Conservation (phyloP, 2,113 vertebrate genomes). For the Coracopsis vasa region DNA sequence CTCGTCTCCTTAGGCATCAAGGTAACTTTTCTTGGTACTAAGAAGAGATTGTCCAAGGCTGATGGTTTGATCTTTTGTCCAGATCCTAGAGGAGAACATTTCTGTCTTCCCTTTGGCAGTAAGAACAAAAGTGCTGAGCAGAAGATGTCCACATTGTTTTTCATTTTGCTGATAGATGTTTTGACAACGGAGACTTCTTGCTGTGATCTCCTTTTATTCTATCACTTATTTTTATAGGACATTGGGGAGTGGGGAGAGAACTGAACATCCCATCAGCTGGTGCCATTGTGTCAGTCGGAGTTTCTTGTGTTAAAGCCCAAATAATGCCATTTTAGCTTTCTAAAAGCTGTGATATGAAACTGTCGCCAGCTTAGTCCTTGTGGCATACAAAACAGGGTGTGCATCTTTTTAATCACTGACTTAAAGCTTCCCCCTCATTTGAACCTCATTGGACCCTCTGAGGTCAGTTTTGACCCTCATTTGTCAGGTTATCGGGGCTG, state of each 20-base stretch:
- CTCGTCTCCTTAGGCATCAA: not conserved
- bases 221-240: not conserved
- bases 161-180: conserved; percentile 16
- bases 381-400: not conserved
- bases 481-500: not conserved
- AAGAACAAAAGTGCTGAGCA: not conserved
- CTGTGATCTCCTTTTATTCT: not conserved
- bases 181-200: conserved; percentile 1
- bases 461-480: not conserved
- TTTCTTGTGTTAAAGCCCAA: not conserved
- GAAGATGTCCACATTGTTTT: conserved; percentile 9
- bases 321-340: not conserved
- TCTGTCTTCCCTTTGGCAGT: not conserved
- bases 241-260: not conserved
- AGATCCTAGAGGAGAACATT: not conserved
- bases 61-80: conserved; percentile 43
- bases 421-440: not conserved
- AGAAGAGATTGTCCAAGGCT: not conserved
- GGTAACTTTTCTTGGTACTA: not conserved
- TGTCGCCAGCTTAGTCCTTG: not conserved
- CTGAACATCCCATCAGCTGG: not conserved
- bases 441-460: not conserved
- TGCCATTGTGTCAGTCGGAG: not conserved
- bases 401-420: not conserved
- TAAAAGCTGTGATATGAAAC: not conserved